These are phyloP conservation scores for Onychomys torridus DNA, from an alignment of 2,797 vertebrate species.

Conservation along the genomic window DNA sequence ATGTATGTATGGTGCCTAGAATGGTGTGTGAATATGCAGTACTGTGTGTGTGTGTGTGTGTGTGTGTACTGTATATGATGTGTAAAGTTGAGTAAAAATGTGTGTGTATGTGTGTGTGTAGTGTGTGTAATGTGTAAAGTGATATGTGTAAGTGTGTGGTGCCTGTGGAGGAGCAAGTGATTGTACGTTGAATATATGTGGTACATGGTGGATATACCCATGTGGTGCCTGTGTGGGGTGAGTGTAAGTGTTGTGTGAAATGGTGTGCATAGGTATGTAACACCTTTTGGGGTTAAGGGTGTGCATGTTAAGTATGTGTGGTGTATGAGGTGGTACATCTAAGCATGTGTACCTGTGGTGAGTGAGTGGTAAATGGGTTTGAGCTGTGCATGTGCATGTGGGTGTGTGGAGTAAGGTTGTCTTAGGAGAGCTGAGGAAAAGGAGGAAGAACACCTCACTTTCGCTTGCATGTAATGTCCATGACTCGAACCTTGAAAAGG, in stretches of 20 bases:
- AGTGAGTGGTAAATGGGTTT: background rate
- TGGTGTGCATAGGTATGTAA: background rate
- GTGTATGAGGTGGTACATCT: background rate
- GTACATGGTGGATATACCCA: background rate
- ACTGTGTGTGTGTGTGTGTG: background rate
- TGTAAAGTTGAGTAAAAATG: too few relatives aligned
- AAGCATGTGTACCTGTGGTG: background rate
- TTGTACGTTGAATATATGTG: background rate
- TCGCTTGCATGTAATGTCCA: background rate
- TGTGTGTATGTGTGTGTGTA: background rate
- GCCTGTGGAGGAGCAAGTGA: too few relatives aligned
- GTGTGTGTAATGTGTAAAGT: background rate
- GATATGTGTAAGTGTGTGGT: background rate
- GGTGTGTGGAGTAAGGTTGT: background rate
- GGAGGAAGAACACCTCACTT: background rate
- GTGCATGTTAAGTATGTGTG: too few relatives aligned
- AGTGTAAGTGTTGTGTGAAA: background rate
- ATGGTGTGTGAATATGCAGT: background rate
- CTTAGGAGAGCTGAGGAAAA: background rate
- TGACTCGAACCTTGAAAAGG: background rate
- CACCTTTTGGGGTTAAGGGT: background rate
- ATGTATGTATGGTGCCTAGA: background rate
- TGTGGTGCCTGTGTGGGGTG: background rate
- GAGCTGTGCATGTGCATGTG: accelerated
- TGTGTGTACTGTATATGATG: background rate